These are phyloP conservation scores for Chlorops oryzae DNA, from an alignment of 1,140 invertebrate genomes.

Conservation along the genomic window DNA sequence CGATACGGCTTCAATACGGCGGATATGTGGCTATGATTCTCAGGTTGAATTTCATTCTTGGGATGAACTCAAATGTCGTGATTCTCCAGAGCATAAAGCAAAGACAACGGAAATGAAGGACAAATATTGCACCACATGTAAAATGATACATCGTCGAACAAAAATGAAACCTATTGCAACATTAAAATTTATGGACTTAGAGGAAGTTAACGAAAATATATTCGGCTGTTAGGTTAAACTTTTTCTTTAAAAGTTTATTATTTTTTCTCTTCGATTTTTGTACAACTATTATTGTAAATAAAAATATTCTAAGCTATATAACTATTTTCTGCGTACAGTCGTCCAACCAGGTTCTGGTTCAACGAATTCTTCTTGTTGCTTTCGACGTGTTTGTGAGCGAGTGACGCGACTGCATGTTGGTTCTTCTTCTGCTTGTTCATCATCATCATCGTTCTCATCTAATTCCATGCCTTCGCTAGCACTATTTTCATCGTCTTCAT, in stretches of 20 bases:
- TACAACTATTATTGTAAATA: too few relatives aligned
- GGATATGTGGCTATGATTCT: too few relatives aligned
- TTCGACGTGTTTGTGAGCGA: slow-evolving; percentile 32
- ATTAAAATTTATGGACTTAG: slow-evolving; percentile 34
- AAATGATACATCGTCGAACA: slow-evolving; percentile 20
- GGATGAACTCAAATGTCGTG: slow-evolving; percentile 18
- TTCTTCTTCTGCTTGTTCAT: slow-evolving; percentile 3
- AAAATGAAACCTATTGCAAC: slow-evolving; percentile 28
- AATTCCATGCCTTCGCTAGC: slow-evolving; percentile 25
- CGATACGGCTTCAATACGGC: slow-evolving; percentile 50
- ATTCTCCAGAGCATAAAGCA: background rate
- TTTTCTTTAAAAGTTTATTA: slow-evolving; percentile 23
- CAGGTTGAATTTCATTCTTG: slow-evolving; percentile 27
- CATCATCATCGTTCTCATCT: slow-evolving; percentile 43
- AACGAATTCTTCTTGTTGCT: slow-evolving; percentile 47
- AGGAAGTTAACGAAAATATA: slow-evolving; percentile 35
- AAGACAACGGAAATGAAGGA: background rate
- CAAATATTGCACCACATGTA: too few relatives aligned
- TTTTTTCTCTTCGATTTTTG: too few relatives aligned
- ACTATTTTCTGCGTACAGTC: slow-evolving; percentile 52
- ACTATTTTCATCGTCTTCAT: slow-evolving; percentile 45
- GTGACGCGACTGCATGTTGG: slow-evolving; percentile 24
- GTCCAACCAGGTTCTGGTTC: slow-evolving; percentile 57
- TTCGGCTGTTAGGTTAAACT: too few relatives aligned
- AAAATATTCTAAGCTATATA: too few relatives aligned